phyloP scores from a whole-genome alignment of 2,113 vertebrate genomes.

The Mustelus asterias region DNA sequence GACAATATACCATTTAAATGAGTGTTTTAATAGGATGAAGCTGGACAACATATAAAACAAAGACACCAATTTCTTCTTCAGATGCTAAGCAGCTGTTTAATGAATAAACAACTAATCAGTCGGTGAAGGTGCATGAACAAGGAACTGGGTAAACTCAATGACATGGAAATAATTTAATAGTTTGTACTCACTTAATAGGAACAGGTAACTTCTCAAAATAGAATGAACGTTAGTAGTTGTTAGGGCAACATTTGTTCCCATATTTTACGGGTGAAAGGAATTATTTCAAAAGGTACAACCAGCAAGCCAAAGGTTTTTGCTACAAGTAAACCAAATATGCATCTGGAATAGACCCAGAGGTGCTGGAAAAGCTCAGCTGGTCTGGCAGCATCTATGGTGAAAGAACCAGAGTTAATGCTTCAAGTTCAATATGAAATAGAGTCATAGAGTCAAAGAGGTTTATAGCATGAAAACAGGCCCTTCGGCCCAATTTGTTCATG shows the following conservation, averaged over 20 bases:
- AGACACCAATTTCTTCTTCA: not conserved
- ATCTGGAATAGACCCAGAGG: not conserved
- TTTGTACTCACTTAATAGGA: not conserved
- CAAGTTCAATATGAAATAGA: too few relatives aligned
- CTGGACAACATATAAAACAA: not conserved
- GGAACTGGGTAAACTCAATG: not conserved
- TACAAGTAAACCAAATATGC: not conserved
- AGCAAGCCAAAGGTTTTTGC: not conserved
- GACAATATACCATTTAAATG: constrained; percentile 30
- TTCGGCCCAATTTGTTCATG: too few relatives aligned
- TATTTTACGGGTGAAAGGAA: not conserved
- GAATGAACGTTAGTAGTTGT: not conserved
- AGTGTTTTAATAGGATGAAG: not conserved
- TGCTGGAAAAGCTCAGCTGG: too few relatives aligned
- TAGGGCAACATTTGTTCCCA: not conserved
- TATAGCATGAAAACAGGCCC: too few relatives aligned
- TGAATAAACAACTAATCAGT: not conserved
- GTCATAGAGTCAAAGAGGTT: too few relatives aligned
- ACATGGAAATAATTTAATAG: not conserved
- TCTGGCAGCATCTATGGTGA: too few relatives aligned
- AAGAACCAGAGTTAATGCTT: too few relatives aligned
- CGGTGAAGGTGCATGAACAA: not conserved
- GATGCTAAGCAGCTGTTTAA: not conserved
- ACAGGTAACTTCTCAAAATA: not conserved
- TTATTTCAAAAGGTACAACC: not conserved